Conservation (phyloP, 1,140 invertebrate species). For the Chrysoperla carnea region DNA sequence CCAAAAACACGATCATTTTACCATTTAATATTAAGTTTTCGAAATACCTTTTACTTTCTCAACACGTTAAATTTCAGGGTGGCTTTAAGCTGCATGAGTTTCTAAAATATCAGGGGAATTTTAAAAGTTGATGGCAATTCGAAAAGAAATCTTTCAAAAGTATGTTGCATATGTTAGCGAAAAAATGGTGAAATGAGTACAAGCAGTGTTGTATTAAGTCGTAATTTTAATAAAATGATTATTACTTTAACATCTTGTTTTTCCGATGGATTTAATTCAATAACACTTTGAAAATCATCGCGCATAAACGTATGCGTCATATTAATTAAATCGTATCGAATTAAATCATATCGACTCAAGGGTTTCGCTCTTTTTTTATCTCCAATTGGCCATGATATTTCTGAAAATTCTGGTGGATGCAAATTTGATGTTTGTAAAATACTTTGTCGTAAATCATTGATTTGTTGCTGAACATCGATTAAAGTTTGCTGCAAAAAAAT, state of each 20-base stretch:
- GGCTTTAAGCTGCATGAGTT: too few relatives aligned
- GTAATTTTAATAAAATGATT: too few relatives aligned
- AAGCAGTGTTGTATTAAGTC: too few relatives aligned
- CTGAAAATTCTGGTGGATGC: constrained; percentile 27
- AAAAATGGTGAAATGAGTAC: too few relatives aligned
- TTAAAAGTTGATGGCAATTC: too few relatives aligned
- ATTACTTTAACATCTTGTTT: constrained; percentile 40
- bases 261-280: constrained; percentile 35
- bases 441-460: constrained; percentile 25
- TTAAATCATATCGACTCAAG: constrained; percentile 64
- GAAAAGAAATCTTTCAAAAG: too few relatives aligned
- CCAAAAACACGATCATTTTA: too few relatives aligned
- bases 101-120: too few relatives aligned
- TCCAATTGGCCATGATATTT: constrained; percentile 64
- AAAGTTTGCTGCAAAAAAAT: constrained; percentile 26
- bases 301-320: constrained; percentile 58
- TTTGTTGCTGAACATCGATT: constrained; percentile 26
- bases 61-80: too few relatives aligned
- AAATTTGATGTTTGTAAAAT: constrained; percentile 20
- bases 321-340: constrained; percentile 73
- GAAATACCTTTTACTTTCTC: too few relatives aligned
- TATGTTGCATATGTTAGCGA: too few relatives aligned
- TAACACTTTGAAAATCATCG: constrained; percentile 43
- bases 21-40: too few relatives aligned
- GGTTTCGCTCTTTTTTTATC: constrained; percentile 46